These are phyloP conservation scores for Morus bassanus DNA, from an alignment of 2,797 vertebrate species.

Conservation along the genomic window DNA sequence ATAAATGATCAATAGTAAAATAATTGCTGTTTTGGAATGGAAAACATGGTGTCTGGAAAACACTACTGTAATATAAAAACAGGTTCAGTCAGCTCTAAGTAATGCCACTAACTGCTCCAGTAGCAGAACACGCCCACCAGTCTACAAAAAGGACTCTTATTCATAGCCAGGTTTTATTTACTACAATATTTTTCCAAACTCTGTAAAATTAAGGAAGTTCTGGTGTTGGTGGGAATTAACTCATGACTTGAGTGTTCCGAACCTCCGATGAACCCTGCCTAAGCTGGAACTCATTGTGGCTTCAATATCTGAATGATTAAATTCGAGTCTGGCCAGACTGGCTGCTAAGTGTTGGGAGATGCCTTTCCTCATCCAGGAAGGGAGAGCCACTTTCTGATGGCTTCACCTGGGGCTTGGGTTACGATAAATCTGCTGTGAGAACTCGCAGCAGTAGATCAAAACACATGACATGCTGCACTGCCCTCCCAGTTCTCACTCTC, in stretches of 20 bases:
- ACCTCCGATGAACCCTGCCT: neutral
- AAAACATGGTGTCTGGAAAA: neutral
- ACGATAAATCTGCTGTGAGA: neutral
- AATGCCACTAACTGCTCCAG: neutral
- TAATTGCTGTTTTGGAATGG: neutral
- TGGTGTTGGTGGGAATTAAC: neutral
- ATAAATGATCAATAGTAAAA: neutral
- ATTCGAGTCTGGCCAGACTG: accelerated
- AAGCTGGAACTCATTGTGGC: neutral
- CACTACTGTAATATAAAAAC: neutral
- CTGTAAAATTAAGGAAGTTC: neutral
- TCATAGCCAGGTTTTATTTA: neutral
- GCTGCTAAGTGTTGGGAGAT: neutral
- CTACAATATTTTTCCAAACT: neutral
- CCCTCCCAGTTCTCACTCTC: accelerated
- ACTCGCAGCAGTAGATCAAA: neutral
- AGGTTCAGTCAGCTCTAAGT: neutral
- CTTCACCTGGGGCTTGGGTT: neutral
- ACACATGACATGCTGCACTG: accelerated
- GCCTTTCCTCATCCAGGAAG: neutral
- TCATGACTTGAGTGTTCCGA: neutral
- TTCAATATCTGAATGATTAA: neutral
- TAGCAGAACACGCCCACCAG: neutral
- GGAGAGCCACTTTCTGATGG: neutral
- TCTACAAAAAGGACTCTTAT: neutral